These are phyloP conservation scores for Nemotelus pantherinus DNA, from an alignment of 2,888 invertebrate genomes.

Conservation along the genomic window DNA sequence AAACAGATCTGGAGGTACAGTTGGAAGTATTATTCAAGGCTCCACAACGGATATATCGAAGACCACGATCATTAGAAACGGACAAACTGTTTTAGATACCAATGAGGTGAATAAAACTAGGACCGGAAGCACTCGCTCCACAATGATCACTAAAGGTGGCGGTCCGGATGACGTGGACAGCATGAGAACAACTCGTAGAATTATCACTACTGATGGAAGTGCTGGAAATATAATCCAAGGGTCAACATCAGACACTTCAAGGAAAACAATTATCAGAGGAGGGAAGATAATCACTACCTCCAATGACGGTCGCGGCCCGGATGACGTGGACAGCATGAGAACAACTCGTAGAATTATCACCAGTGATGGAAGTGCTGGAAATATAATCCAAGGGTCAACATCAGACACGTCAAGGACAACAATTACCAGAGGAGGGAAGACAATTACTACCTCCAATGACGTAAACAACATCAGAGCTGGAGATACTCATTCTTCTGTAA, in stretches of 20 bases:
- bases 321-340: not conserved
- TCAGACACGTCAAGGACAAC: slow-evolving; percentile 1
- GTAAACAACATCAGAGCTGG: slow-evolving; percentile 18
- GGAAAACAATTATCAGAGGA: not conserved
- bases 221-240: slow-evolving; percentile 10
- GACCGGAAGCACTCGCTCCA: not conserved
- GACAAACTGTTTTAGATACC: not conserved
- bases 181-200: not conserved
- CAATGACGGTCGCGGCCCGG: not conserved
- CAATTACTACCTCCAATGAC: not conserved
- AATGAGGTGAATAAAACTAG: slow-evolving; percentile 13
- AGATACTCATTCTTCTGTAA: not conserved
- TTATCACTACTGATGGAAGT: slow-evolving; percentile 7
- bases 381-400: slow-evolving; percentile 7
- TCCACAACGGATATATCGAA: slow-evolving; percentile 13
- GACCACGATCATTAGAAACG: slow-evolving; percentile 1
- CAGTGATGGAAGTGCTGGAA: not conserved
- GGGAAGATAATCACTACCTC: not conserved
- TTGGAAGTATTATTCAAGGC: slow-evolving; percentile 30
- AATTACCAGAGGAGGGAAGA: not conserved
- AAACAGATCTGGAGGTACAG: not conserved
- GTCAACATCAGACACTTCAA: not conserved
- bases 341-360: not conserved
- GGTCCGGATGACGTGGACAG: not conserved
- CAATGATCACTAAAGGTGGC: slow-evolving; percentile 12